Evolutionary conservation across 1,140 invertebrate genomes (phyloP), one percentile per base, ranked within the genome.

Genomic region (Bombus confusus): DNA sequence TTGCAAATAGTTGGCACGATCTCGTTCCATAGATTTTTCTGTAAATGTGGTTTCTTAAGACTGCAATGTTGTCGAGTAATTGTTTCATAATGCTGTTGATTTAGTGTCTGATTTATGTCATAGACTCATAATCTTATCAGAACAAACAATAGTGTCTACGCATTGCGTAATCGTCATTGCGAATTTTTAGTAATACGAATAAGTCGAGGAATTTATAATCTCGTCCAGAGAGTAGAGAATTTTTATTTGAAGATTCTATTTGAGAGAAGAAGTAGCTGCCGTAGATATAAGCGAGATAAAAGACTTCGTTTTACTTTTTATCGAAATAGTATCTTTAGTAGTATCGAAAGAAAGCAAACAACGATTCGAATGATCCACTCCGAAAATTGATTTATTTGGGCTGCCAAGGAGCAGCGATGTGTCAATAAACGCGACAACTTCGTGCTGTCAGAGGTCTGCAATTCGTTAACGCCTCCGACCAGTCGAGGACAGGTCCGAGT

Each of bases 401-500:
- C 39, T 31, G n/a, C 1, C n/a, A 34, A 12, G 22, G 3, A 18
- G 22, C n/a, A 4, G n/a, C 31, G 9, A 57, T 28, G 28, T 79
- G 76, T 79, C 77, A 47, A 68, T 52, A 69, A 69, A 69, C 31
- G 64, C 9, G 78, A 77, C 57, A 41, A 39, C 39, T 52, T 25
- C 13, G 10, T 13, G 12, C 28, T 31, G 62, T 79, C 39, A 47
- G 28, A 31, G 31, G 64, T 69, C 64, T 52, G 64, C 64, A 22
- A 79, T 69, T n/a, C 64, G 64, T 69, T 52, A 69, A 69, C 25
- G 64, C 15, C 41, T 69, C 22, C 31, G 10, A 41, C 3, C 12
- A 10, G 18, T n/a, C 25, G 75, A 77, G 52, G 57, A 41, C 43
- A 52, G 43, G 18, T 31, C 22, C 31, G 31, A 64, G 76, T 78